These are phyloP conservation scores for Agonopterix alstromeriana DNA, from an alignment of 2,888 invertebrate species.

Conservation along the genomic window DNA sequence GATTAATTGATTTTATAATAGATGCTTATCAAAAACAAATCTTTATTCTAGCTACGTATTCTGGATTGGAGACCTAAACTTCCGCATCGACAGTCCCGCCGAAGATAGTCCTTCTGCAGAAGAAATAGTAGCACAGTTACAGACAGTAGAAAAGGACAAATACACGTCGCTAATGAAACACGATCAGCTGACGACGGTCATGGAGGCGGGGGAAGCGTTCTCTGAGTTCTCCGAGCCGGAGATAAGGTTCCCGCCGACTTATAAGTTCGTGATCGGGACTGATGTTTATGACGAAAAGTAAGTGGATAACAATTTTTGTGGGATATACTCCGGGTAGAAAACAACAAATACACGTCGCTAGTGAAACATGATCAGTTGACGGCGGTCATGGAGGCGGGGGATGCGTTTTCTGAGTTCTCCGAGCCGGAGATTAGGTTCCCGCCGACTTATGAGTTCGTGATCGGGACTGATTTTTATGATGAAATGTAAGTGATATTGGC, in stretches of 20 bases:
- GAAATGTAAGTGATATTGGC: constrained; percentile 80
- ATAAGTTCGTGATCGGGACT: constrained; percentile 87
- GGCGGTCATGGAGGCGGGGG: constrained; percentile 81
- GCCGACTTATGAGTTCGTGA: constrained; percentile 91
- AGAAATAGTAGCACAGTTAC: constrained; percentile 81
- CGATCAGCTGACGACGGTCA: constrained; percentile 86
- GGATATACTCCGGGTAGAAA: constrained; percentile 76
- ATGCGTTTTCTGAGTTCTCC: constrained; percentile 89
- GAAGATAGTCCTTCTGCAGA: constrained; percentile 78
- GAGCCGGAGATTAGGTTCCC: constrained; percentile 87
- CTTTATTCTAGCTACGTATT: constrained; percentile 84
- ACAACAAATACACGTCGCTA: constrained; percentile 80
- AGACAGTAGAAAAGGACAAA: constrained; percentile 80
- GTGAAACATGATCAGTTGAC: constrained; percentile 86
- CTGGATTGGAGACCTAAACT: constrained; percentile 95
- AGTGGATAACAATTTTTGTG: constrained; percentile 29
- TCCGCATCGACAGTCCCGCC: constrained; percentile 83
- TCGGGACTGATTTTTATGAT: constrained; percentile 86
- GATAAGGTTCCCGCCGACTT: constrained; percentile 90
- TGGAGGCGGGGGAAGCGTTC: constrained; percentile 87
- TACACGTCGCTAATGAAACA: constrained; percentile 80
- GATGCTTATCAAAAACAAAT: too few relatives aligned
- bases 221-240: constrained; percentile 85
- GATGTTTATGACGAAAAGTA: constrained; percentile 88
- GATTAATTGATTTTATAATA: too few relatives aligned